Conservation (phyloP, 2,797 vertebrate genomes). For the Lophius americanus region DNA sequence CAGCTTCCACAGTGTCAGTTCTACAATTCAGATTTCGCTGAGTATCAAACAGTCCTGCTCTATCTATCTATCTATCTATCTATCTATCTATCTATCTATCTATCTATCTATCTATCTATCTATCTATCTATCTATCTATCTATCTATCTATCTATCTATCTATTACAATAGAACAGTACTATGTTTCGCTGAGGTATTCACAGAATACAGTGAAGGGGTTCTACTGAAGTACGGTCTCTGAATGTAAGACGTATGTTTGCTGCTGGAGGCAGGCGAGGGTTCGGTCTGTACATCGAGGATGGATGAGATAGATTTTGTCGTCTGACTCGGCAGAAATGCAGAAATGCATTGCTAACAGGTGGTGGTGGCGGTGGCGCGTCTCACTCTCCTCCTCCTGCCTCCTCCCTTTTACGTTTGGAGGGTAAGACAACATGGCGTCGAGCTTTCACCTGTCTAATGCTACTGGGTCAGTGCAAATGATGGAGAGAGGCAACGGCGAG, state of each 20-base stretch:
- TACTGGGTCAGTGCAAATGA: conserved; percentile 82
- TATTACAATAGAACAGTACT: conserved; percentile 78
- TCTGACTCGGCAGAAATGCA: conserved; percentile 21
- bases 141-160: conserved; percentile 56
- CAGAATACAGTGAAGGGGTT: conserved; percentile 85
- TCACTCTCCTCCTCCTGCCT: conserved; percentile 41
- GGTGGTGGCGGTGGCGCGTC: not conserved
- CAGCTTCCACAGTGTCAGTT: conserved; percentile 95
- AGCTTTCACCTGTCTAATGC: conserved; percentile 78
- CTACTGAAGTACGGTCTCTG: conserved; percentile 74
- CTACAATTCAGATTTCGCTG: conserved; percentile 85
- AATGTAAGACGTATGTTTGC: conserved; percentile 64
- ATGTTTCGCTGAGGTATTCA: conserved; percentile 84
- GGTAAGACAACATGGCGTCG: conserved; percentile 54
- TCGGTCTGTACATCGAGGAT: conserved; percentile 52
- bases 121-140: conserved; percentile 59
- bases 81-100: conserved; percentile 69
- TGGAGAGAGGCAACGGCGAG: conserved; percentile 76
- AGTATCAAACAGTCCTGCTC: conserved; percentile 72
- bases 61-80: conserved; percentile 57
- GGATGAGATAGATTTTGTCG: conserved; percentile 28
- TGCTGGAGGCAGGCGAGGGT: conserved; percentile 67
- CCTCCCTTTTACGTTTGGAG: conserved; percentile 47
- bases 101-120: conserved; percentile 68
- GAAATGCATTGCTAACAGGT: conserved; percentile 22